A percentile compares a stretch with the other conserved stretches of the same genome.
Evolutionary conservation across 2,113 vertebrate species (phyloP).

Genomic region (Rhea americana): DNA sequence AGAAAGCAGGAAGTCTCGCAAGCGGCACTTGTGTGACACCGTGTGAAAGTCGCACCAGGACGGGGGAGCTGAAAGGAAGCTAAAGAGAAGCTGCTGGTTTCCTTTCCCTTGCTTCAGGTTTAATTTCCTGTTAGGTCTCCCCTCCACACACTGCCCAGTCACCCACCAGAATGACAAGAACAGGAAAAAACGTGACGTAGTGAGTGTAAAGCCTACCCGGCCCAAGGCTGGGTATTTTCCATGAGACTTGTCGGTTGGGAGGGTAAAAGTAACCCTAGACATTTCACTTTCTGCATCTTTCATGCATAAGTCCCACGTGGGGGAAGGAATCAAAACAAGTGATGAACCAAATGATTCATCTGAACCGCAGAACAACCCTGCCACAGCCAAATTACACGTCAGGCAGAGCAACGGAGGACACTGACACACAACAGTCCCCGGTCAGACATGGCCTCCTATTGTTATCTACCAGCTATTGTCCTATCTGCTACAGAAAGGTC

Average conservation of each 20-base stretch:
- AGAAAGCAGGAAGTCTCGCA: not conserved
- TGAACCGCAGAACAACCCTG: no score
- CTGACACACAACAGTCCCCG: not conserved
- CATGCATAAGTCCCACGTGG: not conserved
- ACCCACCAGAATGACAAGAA: not conserved
- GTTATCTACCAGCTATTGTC: no score
- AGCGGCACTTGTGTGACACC: no score
- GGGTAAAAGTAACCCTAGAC: not conserved
- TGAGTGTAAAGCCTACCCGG: no score
- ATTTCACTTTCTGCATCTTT: not conserved
- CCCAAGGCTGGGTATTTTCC: no score
- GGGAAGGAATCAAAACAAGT: not conserved
- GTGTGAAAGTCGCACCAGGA: no score
- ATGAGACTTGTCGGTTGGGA: not conserved
- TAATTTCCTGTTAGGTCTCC: not conserved
- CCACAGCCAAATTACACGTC: not conserved
- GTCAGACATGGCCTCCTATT: accelerated
- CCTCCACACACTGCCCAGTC: not conserved
- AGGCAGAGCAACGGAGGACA: not conserved
- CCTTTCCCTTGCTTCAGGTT: not conserved
- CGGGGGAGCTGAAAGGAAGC: not conserved
- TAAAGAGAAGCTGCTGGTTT: not conserved
- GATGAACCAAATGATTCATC: not conserved
- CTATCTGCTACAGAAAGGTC: not conserved
- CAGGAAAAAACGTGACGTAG: no score